These are phyloP conservation scores for Sclerodermus sp. DNA, from an alignment of 2,888 invertebrate species.

Conservation along the genomic window DNA sequence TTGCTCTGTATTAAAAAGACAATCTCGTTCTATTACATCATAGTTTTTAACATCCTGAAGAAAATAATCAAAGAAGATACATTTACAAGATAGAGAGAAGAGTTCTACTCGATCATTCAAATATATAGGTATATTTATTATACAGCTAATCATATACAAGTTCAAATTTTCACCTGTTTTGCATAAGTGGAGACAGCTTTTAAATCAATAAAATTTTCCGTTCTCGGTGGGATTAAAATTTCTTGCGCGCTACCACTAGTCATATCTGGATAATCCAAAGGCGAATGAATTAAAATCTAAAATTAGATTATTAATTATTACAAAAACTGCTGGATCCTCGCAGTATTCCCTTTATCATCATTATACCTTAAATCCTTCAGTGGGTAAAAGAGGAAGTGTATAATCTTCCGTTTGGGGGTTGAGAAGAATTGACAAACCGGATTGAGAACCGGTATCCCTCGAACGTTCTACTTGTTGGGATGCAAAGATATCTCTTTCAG, in stretches of 20 bases:
- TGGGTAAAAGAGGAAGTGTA: constrained; percentile 60
- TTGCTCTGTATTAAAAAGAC: constrained; percentile 31
- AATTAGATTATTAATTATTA: too few species aligned
- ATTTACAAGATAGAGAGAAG: too few species aligned
- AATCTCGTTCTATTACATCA: constrained; percentile 22
- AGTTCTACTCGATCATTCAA: not conserved
- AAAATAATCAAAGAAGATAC: not conserved
- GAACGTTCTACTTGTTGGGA: constrained; percentile 14
- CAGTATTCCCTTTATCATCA: not conserved
- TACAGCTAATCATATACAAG: not conserved
- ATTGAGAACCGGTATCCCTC: constrained; percentile 22
- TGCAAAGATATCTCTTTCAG: constrained; percentile 4
- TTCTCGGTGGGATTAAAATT: constrained; percentile 36
- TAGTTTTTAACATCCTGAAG: constrained; percentile 22
- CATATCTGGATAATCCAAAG: constrained; percentile 64
- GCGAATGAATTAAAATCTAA: constrained; percentile 58
- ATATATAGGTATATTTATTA: not conserved
- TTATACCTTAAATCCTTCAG: constrained; percentile 60
- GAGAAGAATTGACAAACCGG: constrained; percentile 42
- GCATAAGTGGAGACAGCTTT: constrained; percentile 30
- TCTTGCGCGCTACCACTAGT: constrained; percentile 61
- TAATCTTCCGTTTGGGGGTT: constrained; percentile 54
- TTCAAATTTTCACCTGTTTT: constrained; percentile 16
- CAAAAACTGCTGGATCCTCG: too few species aligned
- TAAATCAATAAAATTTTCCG: constrained; percentile 40